Evolutionary conservation across 2,888 invertebrate species (phyloP), one percentile per base, ranked within the genome.

Genomic region (Dendrolimus pini): DNA sequence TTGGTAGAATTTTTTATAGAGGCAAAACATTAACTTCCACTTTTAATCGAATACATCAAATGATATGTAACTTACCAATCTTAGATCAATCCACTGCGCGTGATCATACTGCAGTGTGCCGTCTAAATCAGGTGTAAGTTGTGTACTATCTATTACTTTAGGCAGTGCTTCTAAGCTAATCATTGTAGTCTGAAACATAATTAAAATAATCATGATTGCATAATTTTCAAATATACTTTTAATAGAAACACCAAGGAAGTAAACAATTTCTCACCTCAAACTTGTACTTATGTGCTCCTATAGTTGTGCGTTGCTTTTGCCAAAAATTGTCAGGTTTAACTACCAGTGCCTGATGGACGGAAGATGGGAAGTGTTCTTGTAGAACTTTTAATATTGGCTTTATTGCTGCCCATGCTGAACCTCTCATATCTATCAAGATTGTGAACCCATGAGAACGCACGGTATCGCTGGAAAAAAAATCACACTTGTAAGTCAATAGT

Each of bases 241-340:
- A 30, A 30, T 30, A 30, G 30, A 30, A 30, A 30, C 6, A 30
- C 0, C 30, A 30, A 30, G 18, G 18, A 18, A 18, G 30, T 30
- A 30, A 30, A 30, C 30, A 30, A 30, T 30, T 30, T 30, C 66
- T 71, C 87, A 97, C 97, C 94, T 99, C 99, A 92, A 99, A 99
- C 92, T 98, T 98, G 92, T 98, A 99, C 93, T 99, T 99, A 88
- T 98, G 97, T 89, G 97, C 97, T 78, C 98, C 98, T 78, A 99
- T 94, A 68, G 97, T 98, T 71, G 98, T 98, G 81, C 98, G 95
- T 90, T 99, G 99, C 90, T 99, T 99, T 90, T 99, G 99, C 99
- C 99, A 99, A 92, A 99, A 99, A 85, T 98, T 99, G 81, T 99
- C 99, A 69, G 99, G 98, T 91, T 99, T 99, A 73, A 99, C 98